phyloP scores from a whole-genome alignment of 2,797 vertebrate genomes.

The Cyprinella venusta region DNA sequence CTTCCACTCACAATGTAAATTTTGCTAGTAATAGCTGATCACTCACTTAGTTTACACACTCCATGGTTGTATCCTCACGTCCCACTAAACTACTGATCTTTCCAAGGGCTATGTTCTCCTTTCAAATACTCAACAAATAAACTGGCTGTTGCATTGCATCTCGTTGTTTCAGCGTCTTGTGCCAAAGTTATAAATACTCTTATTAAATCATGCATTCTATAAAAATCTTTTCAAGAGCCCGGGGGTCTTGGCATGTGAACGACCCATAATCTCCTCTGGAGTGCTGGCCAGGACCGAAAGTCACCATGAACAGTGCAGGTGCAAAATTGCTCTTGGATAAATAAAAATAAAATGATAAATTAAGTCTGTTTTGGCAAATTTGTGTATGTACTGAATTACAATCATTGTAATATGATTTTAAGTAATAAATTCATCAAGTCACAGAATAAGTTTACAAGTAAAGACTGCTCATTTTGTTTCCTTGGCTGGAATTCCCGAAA shows the following conservation, averaged over 20 bases:
- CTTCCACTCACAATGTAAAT: not conserved
- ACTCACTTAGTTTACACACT: not conserved
- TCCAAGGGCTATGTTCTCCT: not conserved
- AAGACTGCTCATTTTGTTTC: conserved; percentile 1
- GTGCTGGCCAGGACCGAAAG: too few species aligned
- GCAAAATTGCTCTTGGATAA: not conserved
- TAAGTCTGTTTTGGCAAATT: not conserved
- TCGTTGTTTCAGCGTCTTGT: not conserved
- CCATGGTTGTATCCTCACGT: not conserved
- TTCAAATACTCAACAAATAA: conserved; percentile 6
- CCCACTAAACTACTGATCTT: not conserved
- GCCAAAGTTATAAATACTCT: not conserved
- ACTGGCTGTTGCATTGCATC: not conserved
- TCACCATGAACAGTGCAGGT: not conserved
- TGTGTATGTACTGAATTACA: not conserved
- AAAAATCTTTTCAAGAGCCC: not conserved
- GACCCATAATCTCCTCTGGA: not conserved
- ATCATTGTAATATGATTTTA: too few species aligned
- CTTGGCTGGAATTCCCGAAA: not conserved
- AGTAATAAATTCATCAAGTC: too few species aligned
- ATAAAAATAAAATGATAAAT: not conserved
- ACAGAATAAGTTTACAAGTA: too few species aligned
- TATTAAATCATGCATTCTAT: not conserved
- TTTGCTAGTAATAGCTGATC: not conserved
- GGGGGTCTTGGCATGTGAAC: not conserved